These are phyloP conservation scores for Nerophis ophidion DNA, from an alignment of 2,113 vertebrate genomes.

Conservation along the genomic window DNA sequence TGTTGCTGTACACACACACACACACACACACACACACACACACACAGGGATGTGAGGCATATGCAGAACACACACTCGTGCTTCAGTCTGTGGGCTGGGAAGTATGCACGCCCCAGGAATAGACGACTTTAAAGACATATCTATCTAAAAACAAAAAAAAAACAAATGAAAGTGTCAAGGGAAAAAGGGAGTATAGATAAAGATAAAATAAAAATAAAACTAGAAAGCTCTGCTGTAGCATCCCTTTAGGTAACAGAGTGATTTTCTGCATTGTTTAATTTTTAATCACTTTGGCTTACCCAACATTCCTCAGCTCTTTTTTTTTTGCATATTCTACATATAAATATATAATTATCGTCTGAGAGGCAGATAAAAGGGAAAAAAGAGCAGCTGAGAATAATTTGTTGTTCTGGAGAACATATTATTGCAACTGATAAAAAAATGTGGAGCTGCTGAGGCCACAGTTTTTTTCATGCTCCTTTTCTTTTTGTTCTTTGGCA, in stretches of 20 bases:
- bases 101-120: slow-evolving; percentile 60
- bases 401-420: slow-evolving; percentile 73
- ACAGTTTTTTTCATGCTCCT: slow-evolving; percentile 34
- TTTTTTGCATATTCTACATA: slow-evolving; percentile 77
- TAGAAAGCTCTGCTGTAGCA: slow-evolving; percentile 51
- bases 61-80: slow-evolving; percentile 49
- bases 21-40: slow-evolving; percentile 17
- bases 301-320: slow-evolving; percentile 67
- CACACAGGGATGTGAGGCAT: slow-evolving; percentile 23
- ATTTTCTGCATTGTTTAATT: slow-evolving; percentile 80
- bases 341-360: slow-evolving; percentile 78
- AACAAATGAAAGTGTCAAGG: slow-evolving; percentile 51
- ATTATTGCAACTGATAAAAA: slow-evolving; percentile 61
- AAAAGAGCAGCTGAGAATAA: slow-evolving; percentile 61
- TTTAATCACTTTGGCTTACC: slow-evolving; percentile 76
- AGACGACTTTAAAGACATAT: slow-evolving; percentile 69
- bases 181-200: slow-evolving; percentile 60
- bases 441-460: slow-evolving; percentile 62
- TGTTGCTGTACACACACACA: slow-evolving; percentile 33
- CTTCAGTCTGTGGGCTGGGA: slow-evolving; percentile 39
- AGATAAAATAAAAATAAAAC: slow-evolving; percentile 56
- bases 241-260: slow-evolving; percentile 77
- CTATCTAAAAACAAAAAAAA: slow-evolving; percentile 41
- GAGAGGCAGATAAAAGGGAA: slow-evolving; percentile 71
- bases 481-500: slow-evolving; percentile 37